Evolutionary conservation across 1,140 invertebrate genomes (phyloP).

Genomic region (Drosophila murphyi): DNA sequence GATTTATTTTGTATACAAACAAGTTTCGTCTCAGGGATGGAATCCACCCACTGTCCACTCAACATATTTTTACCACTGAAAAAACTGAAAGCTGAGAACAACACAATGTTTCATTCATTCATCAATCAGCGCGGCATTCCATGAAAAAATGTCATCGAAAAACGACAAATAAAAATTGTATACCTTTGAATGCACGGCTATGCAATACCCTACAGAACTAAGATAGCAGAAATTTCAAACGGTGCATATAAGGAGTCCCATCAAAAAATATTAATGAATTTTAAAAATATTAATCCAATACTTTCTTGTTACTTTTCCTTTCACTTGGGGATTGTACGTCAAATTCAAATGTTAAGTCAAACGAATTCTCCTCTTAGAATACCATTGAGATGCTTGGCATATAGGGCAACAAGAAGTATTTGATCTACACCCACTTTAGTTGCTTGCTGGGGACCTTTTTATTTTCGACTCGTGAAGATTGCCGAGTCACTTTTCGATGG

Average conservation of each 20-base stretch:
- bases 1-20: constrained; percentile 46
- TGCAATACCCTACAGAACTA: constrained; percentile 28
- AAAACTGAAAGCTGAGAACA: constrained; percentile 39
- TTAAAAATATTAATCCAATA: too few species aligned
- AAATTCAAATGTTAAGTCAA: too few species aligned
- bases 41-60: constrained; percentile 53
- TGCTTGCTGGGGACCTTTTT: constrained; percentile 18
- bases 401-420: constrained; percentile 12
- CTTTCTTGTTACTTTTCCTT: too few species aligned
- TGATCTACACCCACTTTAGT: constrained; percentile 15
- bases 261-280: too few species aligned
- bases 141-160: constrained; percentile 70
- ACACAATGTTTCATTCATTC: constrained; percentile 67
- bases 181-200: constrained; percentile 1
- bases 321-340: too few species aligned
- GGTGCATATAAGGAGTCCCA: neutral
- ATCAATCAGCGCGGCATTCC: constrained; percentile 74
- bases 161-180: constrained; percentile 32
- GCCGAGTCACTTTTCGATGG: constrained; percentile 74
- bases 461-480: constrained; percentile 57
- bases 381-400: neutral
- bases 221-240: neutral
- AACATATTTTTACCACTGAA: constrained; percentile 71
- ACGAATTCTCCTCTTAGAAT: too few species aligned
- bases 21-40: constrained; percentile 6